Percentiles rank a stretch among this genome's conserved stretches.
These are phyloP conservation scores for Nestor notabilis DNA, from an alignment of 2,113 vertebrate genomes.

Conservation along the genomic window DNA sequence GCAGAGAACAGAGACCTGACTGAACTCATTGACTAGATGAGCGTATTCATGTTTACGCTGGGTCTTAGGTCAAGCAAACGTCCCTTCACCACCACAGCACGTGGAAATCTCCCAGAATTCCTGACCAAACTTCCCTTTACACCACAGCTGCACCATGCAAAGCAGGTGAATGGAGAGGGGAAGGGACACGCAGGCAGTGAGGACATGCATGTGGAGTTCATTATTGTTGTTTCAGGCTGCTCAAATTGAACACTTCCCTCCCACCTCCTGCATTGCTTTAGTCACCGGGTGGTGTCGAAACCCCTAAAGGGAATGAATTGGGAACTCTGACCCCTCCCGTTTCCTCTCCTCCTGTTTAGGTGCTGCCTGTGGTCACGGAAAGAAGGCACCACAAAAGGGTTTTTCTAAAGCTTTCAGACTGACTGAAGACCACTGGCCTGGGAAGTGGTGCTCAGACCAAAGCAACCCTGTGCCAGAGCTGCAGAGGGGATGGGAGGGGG, in stretches of 20 bases:
- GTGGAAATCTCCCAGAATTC: background rate
- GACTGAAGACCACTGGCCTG: background rate
- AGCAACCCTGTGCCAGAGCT: background rate
- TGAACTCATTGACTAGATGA: background rate
- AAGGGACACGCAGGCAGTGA: accelerated
- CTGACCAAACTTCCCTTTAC: background rate
- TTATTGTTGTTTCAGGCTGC: background rate
- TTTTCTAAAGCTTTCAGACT: constrained; percentile 43
- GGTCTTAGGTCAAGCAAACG: background rate
- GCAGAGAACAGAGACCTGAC: background rate
- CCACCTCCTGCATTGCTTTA: background rate
- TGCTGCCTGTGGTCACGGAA: constrained; percentile 37
- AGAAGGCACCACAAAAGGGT: constrained; percentile 36
- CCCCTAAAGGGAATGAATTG: constrained; percentile 6
- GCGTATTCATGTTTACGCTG: background rate
- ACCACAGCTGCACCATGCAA: background rate
- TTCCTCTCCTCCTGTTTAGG: constrained; percentile 41
- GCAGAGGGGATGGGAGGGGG: background rate
- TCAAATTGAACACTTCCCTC: constrained; percentile 49
- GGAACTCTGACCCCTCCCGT: constrained; percentile 38
- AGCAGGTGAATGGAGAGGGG: background rate
- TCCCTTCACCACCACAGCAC: background rate
- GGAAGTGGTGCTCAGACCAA: constrained; percentile 30
- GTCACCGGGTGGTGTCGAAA: constrained; percentile 1
- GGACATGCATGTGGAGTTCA: background rate